Evolutionary conservation across 2,797 vertebrate species (phyloP), one percentile per base, ranked within the genome.

Genomic region (Thripadectes ignobilis): DNA sequence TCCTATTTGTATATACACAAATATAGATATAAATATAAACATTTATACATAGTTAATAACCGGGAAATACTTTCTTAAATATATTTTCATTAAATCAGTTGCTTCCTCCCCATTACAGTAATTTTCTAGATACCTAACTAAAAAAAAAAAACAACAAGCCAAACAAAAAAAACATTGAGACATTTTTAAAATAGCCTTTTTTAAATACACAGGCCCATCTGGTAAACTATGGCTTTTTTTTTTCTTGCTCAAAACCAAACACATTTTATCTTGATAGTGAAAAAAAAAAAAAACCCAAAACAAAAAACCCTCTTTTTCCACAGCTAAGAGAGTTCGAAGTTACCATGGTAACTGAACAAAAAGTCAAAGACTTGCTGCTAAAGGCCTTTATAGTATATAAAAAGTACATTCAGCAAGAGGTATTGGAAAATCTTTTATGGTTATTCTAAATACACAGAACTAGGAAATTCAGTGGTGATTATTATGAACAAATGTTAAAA

Each of bases 331-430:
- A 78, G 90, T 96, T 90, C 62, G 76, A 95, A 66, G 91, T 97
- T 97, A 77, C 92, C 91, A 97, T 92, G 79, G 93, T 79, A 97
- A 97, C 96, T 19, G n/a, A 88, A 88, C n/a, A 34, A 77, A 92
- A 96, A 96, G 78, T 95, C 80, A 67, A 94, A 91, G 85, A 96
- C 84, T 96, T 97, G 59, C 88, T 95, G 89, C 46, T 71, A 67
- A 65, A 88, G 29, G 49, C n/a, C 46, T 93, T 92, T 62, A 61
- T 45, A 85, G 26, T 88, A 91, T 74, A 59, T n/a, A 92, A 74
- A 96, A 89, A 86, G 49, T 86, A 85, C 23, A 86, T 74, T 77
- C 87, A 89, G 67, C 83, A 85, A 88, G 39, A 69, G 30, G 19
- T 62, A 95, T 38, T 94, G 71, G 45, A 72, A 96, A 96, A 39